Evolutionary conservation across 2,888 invertebrate species (phyloP), one percentile per base, ranked within the genome.

Genomic region (Oscheius myriophilus): DNA sequence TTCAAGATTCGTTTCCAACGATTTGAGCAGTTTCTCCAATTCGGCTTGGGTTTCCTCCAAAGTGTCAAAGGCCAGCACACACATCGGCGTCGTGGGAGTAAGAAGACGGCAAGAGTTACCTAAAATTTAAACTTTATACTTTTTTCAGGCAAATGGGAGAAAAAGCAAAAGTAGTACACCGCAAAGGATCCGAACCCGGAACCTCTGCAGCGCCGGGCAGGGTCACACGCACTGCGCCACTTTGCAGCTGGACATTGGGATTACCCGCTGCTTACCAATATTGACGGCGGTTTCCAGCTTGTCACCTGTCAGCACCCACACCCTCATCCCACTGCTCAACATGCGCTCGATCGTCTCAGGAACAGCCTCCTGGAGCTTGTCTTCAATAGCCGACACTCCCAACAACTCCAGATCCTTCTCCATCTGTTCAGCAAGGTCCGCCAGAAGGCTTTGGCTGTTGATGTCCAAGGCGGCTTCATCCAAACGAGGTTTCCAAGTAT

Each of bases 241-340:
- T n/a, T n/a, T n/a, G n/a, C n/a, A n/a, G n/a, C n/a, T n/a, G n/a
- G n/a, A n/a, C n/a, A n/a, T n/a, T n/a, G 9, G 33, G 33, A 33
- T 6, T 6, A 3, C 11, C 3, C n/a, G n/a, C 4, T 49, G 9
- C 55, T 16, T 46, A 63, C 71, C 75, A 39, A 75, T 97, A 89
- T 98, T 98, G 84, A 97, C 95, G 80, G 97, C 97, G 23, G 97
- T 98, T 89, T 98, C 97, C 89, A 96, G 96, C 88, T 97, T 97
- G 89, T 98, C 97, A 1, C 97, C 97, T 0, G 97, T 98, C 82
- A 97, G 89, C 55, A 97, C 93, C 97, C 97, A 97, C 76, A 97
- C 91, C 14, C 62, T 61, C 49, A 76, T 87, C 16, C 94, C 94
- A 18, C 96, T 96, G 87, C 93, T 92, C 61, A 94, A 89, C 51